A percentile compares a stretch with the other conserved stretches of the same genome.
These are phyloP conservation scores for Elymnias hypermnestra DNA, from an alignment of 1,140 invertebrate genomes.

Conservation along the genomic window DNA sequence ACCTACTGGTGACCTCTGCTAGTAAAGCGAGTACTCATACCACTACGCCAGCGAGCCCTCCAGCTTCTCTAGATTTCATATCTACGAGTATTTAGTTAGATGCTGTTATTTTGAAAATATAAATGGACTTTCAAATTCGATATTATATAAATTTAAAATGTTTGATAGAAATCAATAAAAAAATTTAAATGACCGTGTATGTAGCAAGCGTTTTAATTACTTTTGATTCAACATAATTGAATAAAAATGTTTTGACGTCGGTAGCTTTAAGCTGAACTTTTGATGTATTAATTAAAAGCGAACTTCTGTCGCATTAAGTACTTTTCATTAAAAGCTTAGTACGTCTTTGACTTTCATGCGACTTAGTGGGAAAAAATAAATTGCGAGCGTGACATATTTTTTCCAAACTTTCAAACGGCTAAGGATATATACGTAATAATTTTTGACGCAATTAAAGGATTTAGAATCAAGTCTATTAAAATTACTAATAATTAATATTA, in stretches of 20 bases:
- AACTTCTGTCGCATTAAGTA: conserved; percentile 1
- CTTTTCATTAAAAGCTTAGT: conserved; percentile 6
- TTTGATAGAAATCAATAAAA: no score
- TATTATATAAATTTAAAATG: no score
- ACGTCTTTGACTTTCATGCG: neutral
- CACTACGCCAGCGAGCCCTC: no score
- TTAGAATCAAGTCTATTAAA: no score
- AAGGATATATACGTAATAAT: neutral
- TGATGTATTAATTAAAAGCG: conserved; percentile 6
- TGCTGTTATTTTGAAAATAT: no score
- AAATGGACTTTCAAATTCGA: no score
- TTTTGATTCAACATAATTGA: neutral
- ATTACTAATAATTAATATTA: no score
- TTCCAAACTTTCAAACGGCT: neutral
- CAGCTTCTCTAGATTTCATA: no score
- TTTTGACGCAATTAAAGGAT: neutral
- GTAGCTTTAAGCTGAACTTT: neutral
- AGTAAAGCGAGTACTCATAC: no score
- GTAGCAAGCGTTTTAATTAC: neutral
- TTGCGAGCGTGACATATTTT: neutral
- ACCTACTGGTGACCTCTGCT: no score
- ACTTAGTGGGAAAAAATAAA: neutral
- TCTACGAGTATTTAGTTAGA: no score
- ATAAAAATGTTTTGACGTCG: neutral
- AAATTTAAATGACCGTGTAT: no score